Base-by-base conservation (phyloP, 2,888 invertebrate genomes). In the Eupithecia exiguata region DNA sequence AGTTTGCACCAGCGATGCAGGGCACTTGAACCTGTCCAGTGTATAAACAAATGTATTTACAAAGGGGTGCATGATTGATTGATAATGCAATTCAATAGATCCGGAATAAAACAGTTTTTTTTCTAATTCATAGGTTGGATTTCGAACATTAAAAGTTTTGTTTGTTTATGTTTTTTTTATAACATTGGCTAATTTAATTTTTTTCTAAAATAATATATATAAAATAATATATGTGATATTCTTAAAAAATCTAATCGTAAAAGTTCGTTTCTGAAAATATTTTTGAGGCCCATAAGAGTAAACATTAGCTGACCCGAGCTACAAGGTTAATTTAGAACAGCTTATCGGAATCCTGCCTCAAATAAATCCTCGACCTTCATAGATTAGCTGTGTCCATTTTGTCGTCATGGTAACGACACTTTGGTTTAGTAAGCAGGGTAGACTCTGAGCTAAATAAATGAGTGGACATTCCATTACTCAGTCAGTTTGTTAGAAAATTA, bases 261-360 rank as follows among this genome's bases (percentile, higher is more conserved):
- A n/a, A n/a, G n/a, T n/a, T n/a, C n/a, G n/a, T n/a, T 61, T 61
- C 30, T 30, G 35, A 35, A 62, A 62, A 65, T 36, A 10, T 25
- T 7, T n/a, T n/a, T 18, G 53, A 21, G 14, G 25, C 25, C 25
- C 21, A 4, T 21, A 53, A 10, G 12, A 65, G 38, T 36, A 43
- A 49, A 36, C 58, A 61, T 71, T 65, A 49, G 53, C 62, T 71
- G 69, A 71, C 65, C 69, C 18, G 14, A 53, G 43, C n/a, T 46
- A 36, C 72, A 72, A 75, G 71, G 72, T 75, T 53, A 72, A 63
- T 71, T n/a, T 66, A 35, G 58, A 46, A 21, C 65, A 62, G 58
- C 36, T 49, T 70, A 62, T 65, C 65, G 36, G 30, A 25, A 30
- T 53, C 35, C 46, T 49, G 35, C 36, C 36, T 36, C 16, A 69